Evolutionary conservation across 2,797 vertebrate species (phyloP), one percentile per base, ranked within the genome.

Genomic region (Harpagifer antarcticus): DNA sequence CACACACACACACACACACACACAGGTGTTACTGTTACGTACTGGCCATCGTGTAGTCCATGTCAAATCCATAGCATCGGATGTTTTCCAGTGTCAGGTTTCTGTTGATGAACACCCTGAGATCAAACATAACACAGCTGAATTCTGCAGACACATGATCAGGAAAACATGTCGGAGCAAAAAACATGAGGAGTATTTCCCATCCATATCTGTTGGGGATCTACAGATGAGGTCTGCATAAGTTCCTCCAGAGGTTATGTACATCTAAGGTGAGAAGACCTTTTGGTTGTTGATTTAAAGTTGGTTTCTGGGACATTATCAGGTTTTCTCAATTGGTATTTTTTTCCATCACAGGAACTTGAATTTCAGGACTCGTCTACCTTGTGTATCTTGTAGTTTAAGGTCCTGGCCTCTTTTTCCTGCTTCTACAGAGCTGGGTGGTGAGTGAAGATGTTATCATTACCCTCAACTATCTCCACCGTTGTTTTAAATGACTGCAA

Each of bases 21-120:
- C 33, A 60, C 2, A 45, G 11, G 12, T 19, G 12, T 20, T 40
- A 56, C 3, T 49, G 23, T 13, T 3, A 84, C 92, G 61, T 90
- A 95, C 96, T 88, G 43, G 96, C 96, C 81, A 97, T 81, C 0
- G 96, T 96, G 82, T 96, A 96, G 88, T 97, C 96, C 97, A 96
- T 96, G 86, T 98, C 95, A 0, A 98, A 98, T 72, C 96, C 96
- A 12, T 96, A 97, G 83, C 97, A 98, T 49, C 88, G 93, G 79
- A 96, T 96, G 86, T 95, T 96, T 76, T 96, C 96, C 83, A 97
- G 89, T 0, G 88, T 93, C 90, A 97, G 79, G 64, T 94, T 97
- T 66, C 93, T 86, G 88, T 96, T 97, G 59, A 96, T 96, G 4
- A 97, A 98, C 64, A 97, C 93, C 88, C 96, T 97, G 89, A 0